Evolutionary conservation across 2,113 vertebrate species (phyloP).

Genomic region (Hystrix cristata): DNA sequence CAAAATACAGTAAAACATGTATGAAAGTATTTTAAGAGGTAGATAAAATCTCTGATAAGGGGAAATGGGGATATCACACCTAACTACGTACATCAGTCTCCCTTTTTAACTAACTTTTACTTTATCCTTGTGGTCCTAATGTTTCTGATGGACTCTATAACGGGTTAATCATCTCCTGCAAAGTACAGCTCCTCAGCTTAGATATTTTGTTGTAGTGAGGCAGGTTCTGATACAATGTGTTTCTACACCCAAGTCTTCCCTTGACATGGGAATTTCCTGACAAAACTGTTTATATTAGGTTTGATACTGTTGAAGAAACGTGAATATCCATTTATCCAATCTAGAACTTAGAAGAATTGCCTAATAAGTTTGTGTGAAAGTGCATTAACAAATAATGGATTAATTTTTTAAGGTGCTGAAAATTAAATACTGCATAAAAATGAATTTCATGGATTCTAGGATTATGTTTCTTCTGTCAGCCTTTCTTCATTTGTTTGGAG

Average conservation of each 20-base stretch:
- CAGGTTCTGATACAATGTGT: not conserved
- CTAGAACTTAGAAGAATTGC: not conserved
- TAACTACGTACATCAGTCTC: not conserved
- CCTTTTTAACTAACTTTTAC: not conserved
- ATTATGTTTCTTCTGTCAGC: not conserved
- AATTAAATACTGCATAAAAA: conserved; percentile 35
- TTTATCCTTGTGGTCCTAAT: not conserved
- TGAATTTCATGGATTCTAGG: not conserved
- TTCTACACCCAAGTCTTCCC: not conserved
- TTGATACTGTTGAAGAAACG: not conserved
- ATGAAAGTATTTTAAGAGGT: not conserved
- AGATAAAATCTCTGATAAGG: not conserved
- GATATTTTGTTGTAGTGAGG: not conserved
- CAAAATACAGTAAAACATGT: not conserved
- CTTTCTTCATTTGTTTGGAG: not conserved
- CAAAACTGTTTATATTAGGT: not conserved
- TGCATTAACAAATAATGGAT: not conserved
- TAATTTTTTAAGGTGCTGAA: conserved; percentile 31
- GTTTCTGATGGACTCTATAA: not conserved
- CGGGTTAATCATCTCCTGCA: not conserved
- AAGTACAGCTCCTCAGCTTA: not conserved
- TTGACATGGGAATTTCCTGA: not conserved
- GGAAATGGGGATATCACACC: not conserved
- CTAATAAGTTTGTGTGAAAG: not conserved
- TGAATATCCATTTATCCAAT: not conserved